Conservation (phyloP, 2,888 invertebrate genomes). For the Notodonta ziczac region DNA sequence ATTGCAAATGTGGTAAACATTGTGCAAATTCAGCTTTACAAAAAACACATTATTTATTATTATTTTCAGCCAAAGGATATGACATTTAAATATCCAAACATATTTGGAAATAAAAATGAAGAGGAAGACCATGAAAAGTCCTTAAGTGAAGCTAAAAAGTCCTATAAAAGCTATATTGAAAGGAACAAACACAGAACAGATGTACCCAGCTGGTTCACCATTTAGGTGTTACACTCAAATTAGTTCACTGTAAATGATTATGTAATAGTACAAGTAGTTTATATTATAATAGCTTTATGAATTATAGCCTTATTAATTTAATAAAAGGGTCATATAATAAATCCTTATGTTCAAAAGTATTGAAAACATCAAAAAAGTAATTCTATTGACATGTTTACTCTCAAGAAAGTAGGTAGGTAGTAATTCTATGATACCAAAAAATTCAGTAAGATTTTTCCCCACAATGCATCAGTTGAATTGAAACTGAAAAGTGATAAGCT, state of each 20-base stretch:
- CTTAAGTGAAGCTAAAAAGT: conserved; percentile 86
- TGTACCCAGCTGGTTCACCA: conserved; percentile 91
- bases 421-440: no score
- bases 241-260: not conserved
- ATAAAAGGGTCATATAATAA: not conserved
- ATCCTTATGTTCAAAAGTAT: no score
- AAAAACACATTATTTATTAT: not conserved
- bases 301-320: not conserved
- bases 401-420: no score
- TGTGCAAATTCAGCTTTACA: no score
- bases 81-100: conserved; percentile 90
- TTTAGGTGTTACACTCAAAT: conserved; percentile 63
- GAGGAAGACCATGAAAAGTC: conserved; percentile 85
- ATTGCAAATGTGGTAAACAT: no score
- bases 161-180: conserved; percentile 84
- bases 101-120: conserved; percentile 85
- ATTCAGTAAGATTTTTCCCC: no score
- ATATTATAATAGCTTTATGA: not conserved
- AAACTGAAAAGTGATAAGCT: no score
- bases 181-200: conserved; percentile 88
- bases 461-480: no score
- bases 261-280: not conserved
- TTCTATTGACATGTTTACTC: no score
- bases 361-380: no score
- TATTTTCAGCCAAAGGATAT: conserved; percentile 87